Conservation (phyloP, 2,113 vertebrate genomes). For the Haemorhous mexicanus region DNA sequence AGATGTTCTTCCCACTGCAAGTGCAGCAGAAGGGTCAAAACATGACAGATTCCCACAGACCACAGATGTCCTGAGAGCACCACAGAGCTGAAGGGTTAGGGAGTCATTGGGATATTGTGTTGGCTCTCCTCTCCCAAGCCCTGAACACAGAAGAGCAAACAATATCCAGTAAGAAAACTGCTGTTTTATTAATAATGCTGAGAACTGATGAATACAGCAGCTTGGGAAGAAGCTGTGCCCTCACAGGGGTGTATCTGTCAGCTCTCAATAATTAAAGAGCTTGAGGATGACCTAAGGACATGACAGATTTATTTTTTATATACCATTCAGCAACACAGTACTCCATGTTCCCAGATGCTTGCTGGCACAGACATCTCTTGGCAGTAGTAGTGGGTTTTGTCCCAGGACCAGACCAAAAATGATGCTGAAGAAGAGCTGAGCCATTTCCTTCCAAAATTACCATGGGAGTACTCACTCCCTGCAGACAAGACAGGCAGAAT, state of each 20-base stretch:
- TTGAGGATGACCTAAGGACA: conserved; percentile 11
- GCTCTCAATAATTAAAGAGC: conserved; percentile 51
- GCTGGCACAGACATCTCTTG: neutral
- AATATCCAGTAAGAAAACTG: neutral
- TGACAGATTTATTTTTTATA: neutral
- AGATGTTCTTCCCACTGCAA: neutral
- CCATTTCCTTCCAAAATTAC: neutral
- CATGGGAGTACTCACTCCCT: neutral
- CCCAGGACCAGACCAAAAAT: neutral
- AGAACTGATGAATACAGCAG: conserved; percentile 8
- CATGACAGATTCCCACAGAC: neutral
- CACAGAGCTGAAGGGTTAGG: neutral
- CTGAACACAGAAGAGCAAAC: neutral
- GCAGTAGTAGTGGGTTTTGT: neutral
- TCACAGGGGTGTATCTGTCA: neutral
- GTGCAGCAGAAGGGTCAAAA: neutral
- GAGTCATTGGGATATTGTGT: neutral
- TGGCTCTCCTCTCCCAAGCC: neutral
- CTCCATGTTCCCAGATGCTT: neutral
- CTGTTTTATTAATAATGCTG: conserved; percentile 32
- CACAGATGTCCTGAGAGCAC: neutral
- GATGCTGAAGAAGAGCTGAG: neutral
- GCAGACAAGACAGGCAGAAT: neutral
- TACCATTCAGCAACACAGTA: neutral
- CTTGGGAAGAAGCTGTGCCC: conserved; percentile 12